Evolutionary conservation across 2,797 vertebrate genomes (phyloP).

Genomic region (Erethizon dorsatum): DNA sequence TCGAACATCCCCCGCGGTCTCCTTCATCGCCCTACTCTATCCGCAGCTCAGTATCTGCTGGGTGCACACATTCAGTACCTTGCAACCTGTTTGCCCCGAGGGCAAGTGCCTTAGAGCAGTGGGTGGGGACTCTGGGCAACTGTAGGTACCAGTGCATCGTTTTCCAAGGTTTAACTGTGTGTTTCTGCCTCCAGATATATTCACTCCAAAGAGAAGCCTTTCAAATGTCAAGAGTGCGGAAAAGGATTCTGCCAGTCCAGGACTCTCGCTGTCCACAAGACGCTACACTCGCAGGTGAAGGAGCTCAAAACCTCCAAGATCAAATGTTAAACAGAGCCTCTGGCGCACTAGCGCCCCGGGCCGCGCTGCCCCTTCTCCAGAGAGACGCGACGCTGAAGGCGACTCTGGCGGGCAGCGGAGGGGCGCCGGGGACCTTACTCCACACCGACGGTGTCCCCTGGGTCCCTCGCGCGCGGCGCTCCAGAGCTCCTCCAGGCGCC

Average conservation of each 20-base stretch:
- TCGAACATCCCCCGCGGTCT: not conserved
- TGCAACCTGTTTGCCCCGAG: not conserved
- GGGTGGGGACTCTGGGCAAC: not conserved
- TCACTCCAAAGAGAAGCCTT: conserved; percentile 99
- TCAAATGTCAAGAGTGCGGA: conserved; percentile 99
- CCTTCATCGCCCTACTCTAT: not conserved
- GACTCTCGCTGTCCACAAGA: conserved; percentile 99
- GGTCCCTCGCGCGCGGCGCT: conserved; percentile 57
- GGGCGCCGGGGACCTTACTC: conserved; percentile 54
- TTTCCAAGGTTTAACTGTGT: conserved; percentile 51
- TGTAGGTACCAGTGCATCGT: not conserved
- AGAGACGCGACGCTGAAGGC: conserved; percentile 38
- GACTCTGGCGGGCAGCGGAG: conserved; percentile 55
- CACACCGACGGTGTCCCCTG: conserved; percentile 51
- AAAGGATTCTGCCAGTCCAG: conserved; percentile 99
- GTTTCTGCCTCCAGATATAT: conserved; percentile 93
- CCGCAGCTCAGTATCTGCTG: not conserved
- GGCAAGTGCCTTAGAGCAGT: not conserved
- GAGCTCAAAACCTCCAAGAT: conserved; percentile 98
- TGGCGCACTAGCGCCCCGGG: conserved; percentile 43
- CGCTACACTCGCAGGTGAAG: conserved; percentile 99
- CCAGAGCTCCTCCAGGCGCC: conserved; percentile 58
- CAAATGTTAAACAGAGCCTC: conserved; percentile 91
- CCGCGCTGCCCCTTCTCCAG: not conserved
- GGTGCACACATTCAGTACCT: not conserved